Evolutionary conservation across 2,797 vertebrate species (phyloP).

Genomic region (Acanthurus lineatus): DNA sequence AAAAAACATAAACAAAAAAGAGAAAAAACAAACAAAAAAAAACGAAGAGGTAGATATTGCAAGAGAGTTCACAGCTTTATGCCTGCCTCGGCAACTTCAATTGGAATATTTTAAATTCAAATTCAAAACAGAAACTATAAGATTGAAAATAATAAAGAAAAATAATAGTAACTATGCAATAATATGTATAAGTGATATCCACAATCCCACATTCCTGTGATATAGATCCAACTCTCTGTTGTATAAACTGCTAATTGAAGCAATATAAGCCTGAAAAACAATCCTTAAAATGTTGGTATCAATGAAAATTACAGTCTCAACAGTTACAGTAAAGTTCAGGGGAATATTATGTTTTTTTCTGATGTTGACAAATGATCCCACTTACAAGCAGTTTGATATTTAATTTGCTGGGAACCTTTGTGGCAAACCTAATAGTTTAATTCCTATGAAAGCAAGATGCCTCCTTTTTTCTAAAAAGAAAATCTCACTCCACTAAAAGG

Average conservation of each 20-base stretch:
- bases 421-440: neutral
- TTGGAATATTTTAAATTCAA: neutral
- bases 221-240: too few relatives aligned
- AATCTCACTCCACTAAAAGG: neutral
- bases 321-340: neutral
- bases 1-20: conserved; percentile 1
- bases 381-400: neutral
- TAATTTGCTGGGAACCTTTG: conserved; percentile 1
- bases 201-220: too few relatives aligned
- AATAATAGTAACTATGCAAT: too few relatives aligned
- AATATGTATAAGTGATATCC: too few relatives aligned
- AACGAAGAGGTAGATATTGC: neutral
- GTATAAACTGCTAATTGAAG: too few relatives aligned
- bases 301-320: neutral
- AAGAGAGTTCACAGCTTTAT: neutral
- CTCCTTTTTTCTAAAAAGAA: conserved; percentile 10
- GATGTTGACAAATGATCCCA: conserved; percentile 8
- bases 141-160: too few relatives aligned
- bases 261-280: conserved; percentile 3
- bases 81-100: neutral
- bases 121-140: too few relatives aligned
- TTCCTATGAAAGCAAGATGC: neutral
- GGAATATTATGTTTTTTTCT: neutral
- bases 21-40: neutral
- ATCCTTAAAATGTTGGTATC: neutral